Conservation (phyloP, 1,140 invertebrate genomes). For the Temnothorax longispinosus region DNA sequence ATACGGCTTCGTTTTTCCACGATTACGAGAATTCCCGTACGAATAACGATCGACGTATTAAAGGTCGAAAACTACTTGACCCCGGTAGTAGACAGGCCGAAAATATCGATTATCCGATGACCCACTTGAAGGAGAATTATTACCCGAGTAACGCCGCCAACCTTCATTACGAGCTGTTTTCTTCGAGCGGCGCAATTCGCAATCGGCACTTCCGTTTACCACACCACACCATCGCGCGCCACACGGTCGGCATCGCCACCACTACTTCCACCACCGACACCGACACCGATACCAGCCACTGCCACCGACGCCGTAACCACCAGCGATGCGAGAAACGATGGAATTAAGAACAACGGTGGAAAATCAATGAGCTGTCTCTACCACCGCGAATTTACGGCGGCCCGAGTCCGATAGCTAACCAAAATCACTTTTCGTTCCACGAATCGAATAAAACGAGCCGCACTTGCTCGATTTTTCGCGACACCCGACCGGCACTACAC, state of each 20-base stretch:
- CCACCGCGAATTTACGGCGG: slow-evolving; percentile 45
- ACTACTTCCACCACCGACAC: background rate
- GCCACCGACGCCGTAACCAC: slow-evolving; percentile 16
- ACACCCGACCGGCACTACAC: background rate
- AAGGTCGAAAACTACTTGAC: slow-evolving; percentile 64
- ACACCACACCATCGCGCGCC: slow-evolving; percentile 5
- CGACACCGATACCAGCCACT: background rate
- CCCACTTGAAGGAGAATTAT: slow-evolving; percentile 56
- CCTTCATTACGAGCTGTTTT: slow-evolving; percentile 67
- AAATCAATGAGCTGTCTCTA: slow-evolving; percentile 63
- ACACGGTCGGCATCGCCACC: background rate
- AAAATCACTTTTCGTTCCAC: slow-evolving; percentile 37
- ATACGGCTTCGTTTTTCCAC: background rate
- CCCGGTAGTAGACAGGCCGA: slow-evolving; percentile 18
- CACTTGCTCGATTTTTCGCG: slow-evolving; percentile 26
- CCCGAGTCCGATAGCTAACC: slow-evolving; percentile 31
- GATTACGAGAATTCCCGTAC: slow-evolving; percentile 53
- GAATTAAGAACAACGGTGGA: slow-evolving; percentile 55
- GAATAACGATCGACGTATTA: slow-evolving; percentile 47
- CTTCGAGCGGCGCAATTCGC: slow-evolving; percentile 35
- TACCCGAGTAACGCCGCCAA: slow-evolving; percentile 44
- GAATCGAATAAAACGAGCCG: slow-evolving; percentile 31
- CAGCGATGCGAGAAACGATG: slow-evolving; percentile 26
- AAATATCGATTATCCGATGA: slow-evolving; percentile 74
- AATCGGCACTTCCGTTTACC: slow-evolving; percentile 20